These are phyloP conservation scores for Leucophora obtusa DNA, from an alignment of 2,888 invertebrate genomes.

Conservation along the genomic window DNA sequence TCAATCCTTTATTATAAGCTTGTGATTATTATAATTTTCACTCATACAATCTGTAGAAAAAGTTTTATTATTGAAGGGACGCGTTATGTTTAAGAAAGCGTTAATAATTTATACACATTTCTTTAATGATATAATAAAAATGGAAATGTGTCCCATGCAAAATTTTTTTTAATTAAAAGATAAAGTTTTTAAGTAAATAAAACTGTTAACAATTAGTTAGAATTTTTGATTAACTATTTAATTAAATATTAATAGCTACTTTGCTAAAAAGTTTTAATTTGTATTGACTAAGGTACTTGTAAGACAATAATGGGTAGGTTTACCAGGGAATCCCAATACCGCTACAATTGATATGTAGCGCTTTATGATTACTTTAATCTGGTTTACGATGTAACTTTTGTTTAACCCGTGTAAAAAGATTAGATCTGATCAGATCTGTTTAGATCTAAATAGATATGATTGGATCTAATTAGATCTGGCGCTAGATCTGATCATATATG, in stretches of 20 bases:
- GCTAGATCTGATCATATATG: no score
- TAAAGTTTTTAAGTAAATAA: not conserved
- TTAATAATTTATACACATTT: not conserved
- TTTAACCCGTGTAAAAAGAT: no score
- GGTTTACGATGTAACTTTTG: no score
- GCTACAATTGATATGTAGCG: no score
- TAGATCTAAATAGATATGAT: no score
- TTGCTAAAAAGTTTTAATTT: no score
- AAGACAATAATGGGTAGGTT: no score
- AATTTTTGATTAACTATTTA: not conserved
- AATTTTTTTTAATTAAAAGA: not conserved
- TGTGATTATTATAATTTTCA: slow-evolving; percentile 25
- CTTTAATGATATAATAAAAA: not conserved
- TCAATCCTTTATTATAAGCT: slow-evolving; percentile 23
- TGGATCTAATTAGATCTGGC: no score
- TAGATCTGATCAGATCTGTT: no score
- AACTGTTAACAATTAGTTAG: not conserved
- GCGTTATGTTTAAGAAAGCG: not conserved
- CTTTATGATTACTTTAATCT: no score
- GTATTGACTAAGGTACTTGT: no score
- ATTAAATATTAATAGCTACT: not conserved
- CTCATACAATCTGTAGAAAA: not conserved
- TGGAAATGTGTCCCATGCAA: not conserved
- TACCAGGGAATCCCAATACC: no score
- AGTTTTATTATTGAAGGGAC: not conserved